These are phyloP conservation scores for Pterophyllum scalare DNA, from an alignment of 2,113 vertebrate genomes.

Conservation along the genomic window DNA sequence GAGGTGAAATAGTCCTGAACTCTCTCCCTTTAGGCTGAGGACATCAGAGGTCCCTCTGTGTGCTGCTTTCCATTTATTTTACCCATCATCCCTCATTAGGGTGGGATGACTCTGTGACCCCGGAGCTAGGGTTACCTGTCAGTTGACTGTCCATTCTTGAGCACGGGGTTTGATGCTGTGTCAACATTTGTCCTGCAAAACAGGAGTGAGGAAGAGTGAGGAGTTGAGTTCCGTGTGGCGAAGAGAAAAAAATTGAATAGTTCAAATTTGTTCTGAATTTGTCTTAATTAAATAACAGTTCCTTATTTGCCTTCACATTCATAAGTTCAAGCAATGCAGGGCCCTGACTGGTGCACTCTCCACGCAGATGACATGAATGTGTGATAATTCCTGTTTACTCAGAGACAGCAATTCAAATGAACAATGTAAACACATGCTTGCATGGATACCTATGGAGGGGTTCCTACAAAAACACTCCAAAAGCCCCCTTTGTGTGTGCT, in stretches of 20 bases:
- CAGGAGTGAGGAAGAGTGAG: conserved; percentile 8
- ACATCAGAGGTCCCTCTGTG: conserved; percentile 75
- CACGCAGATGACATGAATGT: conserved; percentile 33
- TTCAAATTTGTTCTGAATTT: background rate
- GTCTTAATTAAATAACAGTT: background rate
- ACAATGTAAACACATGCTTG: conserved; percentile 67
- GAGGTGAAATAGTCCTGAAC: conserved; percentile 72
- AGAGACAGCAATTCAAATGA: conserved; percentile 43
- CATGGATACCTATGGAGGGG: conserved; percentile 58
- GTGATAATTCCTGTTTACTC: conserved; percentile 55
- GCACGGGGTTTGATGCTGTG: conserved; percentile 62
- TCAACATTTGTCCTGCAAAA: conserved; percentile 65
- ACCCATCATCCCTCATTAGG: conserved; percentile 78
- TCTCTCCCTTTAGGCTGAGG: conserved; percentile 67
- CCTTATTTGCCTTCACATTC: background rate
- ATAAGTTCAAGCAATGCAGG: background rate
- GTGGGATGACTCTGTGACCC: conserved; percentile 71
- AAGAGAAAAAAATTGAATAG: background rate
- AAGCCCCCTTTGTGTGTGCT: conserved; percentile 54
- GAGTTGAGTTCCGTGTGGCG: background rate
- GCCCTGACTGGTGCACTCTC: background rate
- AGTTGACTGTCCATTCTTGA: conserved; percentile 72
- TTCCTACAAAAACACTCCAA: conserved; percentile 59
- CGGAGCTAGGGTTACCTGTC: conserved; percentile 79
- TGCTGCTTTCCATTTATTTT: conserved; percentile 76